These are phyloP conservation scores for Ploceus nigricollis DNA, from an alignment of 2,113 vertebrate genomes.

Conservation along the genomic window DNA sequence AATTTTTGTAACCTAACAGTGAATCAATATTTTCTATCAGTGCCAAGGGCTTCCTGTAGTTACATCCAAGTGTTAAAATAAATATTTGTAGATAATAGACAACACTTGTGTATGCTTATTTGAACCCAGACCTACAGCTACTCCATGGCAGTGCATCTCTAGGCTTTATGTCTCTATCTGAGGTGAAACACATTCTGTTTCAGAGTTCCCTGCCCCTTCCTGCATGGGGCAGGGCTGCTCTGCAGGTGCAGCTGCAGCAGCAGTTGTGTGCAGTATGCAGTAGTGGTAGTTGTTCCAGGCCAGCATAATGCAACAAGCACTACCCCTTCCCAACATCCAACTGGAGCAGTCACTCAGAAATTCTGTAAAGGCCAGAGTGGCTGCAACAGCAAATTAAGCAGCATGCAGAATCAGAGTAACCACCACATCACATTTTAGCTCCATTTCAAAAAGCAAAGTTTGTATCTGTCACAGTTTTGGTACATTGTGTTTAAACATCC, in stretches of 20 bases:
- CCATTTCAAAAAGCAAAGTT: background rate
- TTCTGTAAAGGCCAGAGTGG: background rate
- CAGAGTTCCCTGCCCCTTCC: background rate
- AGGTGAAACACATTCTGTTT: background rate
- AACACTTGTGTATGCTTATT: conserved; percentile 77
- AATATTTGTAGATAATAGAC: conserved; percentile 84
- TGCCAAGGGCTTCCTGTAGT: conserved; percentile 88
- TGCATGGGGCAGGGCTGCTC: background rate
- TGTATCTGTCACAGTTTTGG: background rate
- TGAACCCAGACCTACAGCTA: conserved; percentile 67
- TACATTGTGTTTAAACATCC: background rate
- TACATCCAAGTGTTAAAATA: conserved; percentile 86
- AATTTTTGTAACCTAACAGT: conserved; percentile 94
- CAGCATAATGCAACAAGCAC: conserved; percentile 9
- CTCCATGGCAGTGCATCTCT: background rate
- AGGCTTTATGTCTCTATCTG: background rate
- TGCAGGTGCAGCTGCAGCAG: background rate
- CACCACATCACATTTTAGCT: background rate
- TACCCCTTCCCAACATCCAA: background rate
- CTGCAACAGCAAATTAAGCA: background rate
- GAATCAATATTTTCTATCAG: conserved; percentile 93
- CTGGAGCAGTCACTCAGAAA: background rate
- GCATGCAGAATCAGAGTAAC: background rate
- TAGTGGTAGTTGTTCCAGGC: background rate
- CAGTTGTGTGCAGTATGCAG: background rate